phyloP scores from a whole-genome alignment of 37 sponge, comb jelly and placozoan species.

The Chondrilla cf. caribensis region DNA sequence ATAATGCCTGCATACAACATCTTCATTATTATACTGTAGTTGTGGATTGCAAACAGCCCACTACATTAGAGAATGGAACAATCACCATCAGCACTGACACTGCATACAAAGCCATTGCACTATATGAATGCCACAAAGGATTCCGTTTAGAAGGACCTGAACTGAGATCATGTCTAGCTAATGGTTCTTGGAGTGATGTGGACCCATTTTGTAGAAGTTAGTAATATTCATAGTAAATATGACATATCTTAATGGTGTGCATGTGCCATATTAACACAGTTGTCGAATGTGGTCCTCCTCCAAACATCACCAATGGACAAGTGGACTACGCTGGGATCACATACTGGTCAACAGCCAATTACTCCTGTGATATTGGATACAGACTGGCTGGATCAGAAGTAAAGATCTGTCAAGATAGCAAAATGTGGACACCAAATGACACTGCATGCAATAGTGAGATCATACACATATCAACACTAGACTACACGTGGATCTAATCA shows the following conservation, averaged over 20 bases:
- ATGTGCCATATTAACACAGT: too few relatives aligned
- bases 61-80: not conserved
- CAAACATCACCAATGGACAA: not conserved
- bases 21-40: not conserved
- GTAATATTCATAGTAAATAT: not conserved
- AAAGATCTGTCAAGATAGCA: not conserved
- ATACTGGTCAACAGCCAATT: constrained; percentile 15
- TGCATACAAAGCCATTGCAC: not conserved
- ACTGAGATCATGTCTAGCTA: not conserved
- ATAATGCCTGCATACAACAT: too few relatives aligned
- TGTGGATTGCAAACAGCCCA: constrained; percentile 1
- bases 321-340: not conserved
- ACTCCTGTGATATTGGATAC: constrained; percentile 15
- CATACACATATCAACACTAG: too few relatives aligned
- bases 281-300: constrained; percentile 9
- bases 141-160: not conserved
- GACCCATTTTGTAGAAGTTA: not conserved
- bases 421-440: not conserved
- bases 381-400: not conserved
- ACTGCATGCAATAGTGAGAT: too few relatives aligned
- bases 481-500: too few relatives aligned
- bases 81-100: constrained; percentile 2
- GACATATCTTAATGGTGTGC: too few relatives aligned
- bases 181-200: constrained; percentile 1
- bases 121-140: constrained; percentile 9